Base-by-base conservation (phyloP, 2,113 vertebrate species). In the Pseudonaja textilis region DNA sequence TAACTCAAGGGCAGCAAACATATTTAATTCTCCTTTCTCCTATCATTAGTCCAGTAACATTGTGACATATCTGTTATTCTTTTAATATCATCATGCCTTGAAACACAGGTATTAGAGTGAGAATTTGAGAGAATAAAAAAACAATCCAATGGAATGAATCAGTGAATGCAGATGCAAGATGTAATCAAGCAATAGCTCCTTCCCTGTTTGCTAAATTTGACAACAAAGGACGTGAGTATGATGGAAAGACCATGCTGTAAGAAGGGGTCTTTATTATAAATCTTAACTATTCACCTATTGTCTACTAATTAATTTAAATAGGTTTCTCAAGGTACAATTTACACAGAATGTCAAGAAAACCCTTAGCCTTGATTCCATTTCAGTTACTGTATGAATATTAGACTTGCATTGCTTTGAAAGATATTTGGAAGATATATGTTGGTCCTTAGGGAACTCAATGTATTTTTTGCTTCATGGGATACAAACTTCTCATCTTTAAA, bases 151-250 rank as follows among this genome's bases (percentile, higher is more conserved):
- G 29, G 9, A 74, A 90, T 50, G 18, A 20, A 12, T 5, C 18
- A 69, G 61, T 61, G 7, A n/a, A 23, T 90, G 10, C 16, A n/a
- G 22, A 5, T 16, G 45, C 74, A 20, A 11, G 18, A 92, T 47
- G 93, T 94, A 87, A 64, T 81, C 90, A 74, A 74, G 69, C 69
- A 74, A 12, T 74, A 74, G 14, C 2, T 74, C n/a, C 16, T 74
- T 74, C 5, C 34, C 69, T 74, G n/a, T 74, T 16, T 74, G 12
- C 29, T 69, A 14, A 69, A 69, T 14, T 74, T 34, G 69, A 74
- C n/a, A 74, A 74, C 5, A 74, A 74, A n/a, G n/a, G 5, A 61
- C 23, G 5, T 57, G 20, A 61, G 8, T 61, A 61, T 61, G 59
- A 61, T 29, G 25, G 25, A 8, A 81, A 81, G 69, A 81, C n/a